Evolutionary conservation across 2,113 vertebrate species (phyloP), one percentile per base, ranked within the genome.

Genomic region (Agapornis roseicollis): DNA sequence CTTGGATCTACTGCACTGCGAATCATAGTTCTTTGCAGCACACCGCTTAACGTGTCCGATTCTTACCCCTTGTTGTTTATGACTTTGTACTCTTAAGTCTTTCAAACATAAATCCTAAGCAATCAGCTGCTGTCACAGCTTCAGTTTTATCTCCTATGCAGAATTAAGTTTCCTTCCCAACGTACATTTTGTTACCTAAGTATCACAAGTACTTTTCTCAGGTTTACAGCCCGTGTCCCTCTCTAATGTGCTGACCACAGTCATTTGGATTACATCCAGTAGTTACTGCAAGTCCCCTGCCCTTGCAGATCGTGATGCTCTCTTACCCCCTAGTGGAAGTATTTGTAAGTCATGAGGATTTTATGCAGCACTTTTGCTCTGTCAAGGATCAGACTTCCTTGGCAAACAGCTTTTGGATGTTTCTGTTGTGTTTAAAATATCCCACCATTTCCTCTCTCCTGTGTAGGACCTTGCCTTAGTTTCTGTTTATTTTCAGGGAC

Each of bases 321-420:
- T 97, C 93, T 95, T 96, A 96, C 96, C 95, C 95, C 82, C 96
- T 96, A 97, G 95, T 95, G 96, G 96, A 89, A 92, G 49, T 4
- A 35, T 72, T 89, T 72, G 85, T 69, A 35, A 84, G 72, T 61
- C 44, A 4, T 13, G 50, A 72, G 39, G 17, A 27, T 65, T 87
- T 87, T 50, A 5, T 24, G 44, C 29, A 76, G 70, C 61, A 53
- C n/a, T 82, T 49, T 20, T 46, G 49, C 87, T 91, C 41, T 65
- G 9, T 18, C 27, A 46, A 17, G 33, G 78, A 52, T 61, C 46
- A 47, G 22, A 9, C 28, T 61, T 89, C 31, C 41, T 63, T 25
- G 13, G 19, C 33, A 69, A 93, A 76, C 22, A 44, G 13, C 2
- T 79, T 39, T 64, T 78, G 33, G 24, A 55, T 0, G 1, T 73